Evolutionary conservation across 1,140 invertebrate species (phyloP).

Genomic region (Araneus ventricosus): DNA sequence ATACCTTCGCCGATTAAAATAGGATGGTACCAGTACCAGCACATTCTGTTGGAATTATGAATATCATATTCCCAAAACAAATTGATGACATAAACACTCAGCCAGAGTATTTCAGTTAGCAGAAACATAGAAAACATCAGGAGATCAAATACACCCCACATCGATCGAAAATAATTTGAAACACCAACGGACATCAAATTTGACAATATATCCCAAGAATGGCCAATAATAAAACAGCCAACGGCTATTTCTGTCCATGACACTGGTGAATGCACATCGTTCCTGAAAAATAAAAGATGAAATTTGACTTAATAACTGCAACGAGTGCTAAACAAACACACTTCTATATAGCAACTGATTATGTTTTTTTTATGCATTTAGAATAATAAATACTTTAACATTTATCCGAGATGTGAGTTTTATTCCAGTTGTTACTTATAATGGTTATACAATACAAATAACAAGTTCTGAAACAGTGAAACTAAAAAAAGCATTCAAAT

Average conservation of each 20-base stretch:
- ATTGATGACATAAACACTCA: constrained; percentile 66
- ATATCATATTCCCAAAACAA: not conserved
- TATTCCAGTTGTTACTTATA: too few species aligned
- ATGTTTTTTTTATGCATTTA: not conserved
- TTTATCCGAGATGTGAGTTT: too few species aligned
- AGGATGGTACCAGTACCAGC: constrained; percentile 76
- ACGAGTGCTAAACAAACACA: too few species aligned
- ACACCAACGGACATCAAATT: constrained; percentile 68
- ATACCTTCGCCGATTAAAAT: constrained; percentile 75
- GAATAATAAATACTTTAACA: too few species aligned
- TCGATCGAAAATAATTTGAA: constrained; percentile 71
- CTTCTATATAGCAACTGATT: not conserved
- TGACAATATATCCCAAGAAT: constrained; percentile 70
- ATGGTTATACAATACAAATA: too few species aligned
- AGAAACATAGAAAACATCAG: constrained; percentile 74
- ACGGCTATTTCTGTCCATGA: constrained; percentile 75
- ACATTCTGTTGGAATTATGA: constrained; percentile 47
- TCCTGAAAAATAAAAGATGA: constrained; percentile 24
- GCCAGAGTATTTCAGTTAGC: constrained; percentile 69
- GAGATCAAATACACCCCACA: constrained; percentile 74
- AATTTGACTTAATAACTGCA: not conserved
- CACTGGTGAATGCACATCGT: constrained; percentile 62
- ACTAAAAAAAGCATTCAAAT: too few species aligned
- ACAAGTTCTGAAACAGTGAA: too few species aligned
- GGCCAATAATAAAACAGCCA: constrained; percentile 67